Base-by-base conservation (phyloP, 1,140 invertebrate genomes). In the Trichogramma pretiosum region DNA sequence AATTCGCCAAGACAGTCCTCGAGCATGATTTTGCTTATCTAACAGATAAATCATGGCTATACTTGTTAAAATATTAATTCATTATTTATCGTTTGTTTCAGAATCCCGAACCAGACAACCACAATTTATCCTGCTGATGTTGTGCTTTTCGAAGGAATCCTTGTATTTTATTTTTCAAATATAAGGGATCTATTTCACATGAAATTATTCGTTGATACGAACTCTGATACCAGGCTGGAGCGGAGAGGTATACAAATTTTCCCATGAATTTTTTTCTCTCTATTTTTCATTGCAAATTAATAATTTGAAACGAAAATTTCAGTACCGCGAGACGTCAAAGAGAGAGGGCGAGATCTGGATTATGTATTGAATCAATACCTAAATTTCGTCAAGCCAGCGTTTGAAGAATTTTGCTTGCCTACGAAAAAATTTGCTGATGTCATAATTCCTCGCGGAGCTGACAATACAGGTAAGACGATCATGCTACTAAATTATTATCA, bases 401-500 rank as follows among this genome's bases (percentile, higher is more conserved):
- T 99, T 75, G 96, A 99, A 70, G 95, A 99, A 69, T 99, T 99
- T 74, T 99, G 95, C 69, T 79, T 94, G 56, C 96, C 96, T 34
- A 99, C 96, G 1, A 99, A 99, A 73, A 99, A 99, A 70, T 98
- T 97, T 78, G 96, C 95, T 41, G 96, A 99, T 76, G 91, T 99
- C 23, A 98, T 99, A 55, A 98, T 99, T 71, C 96, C 96, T 10
- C 77, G 94, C 55, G 93, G 93, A 52, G 93, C 93, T 26, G 94
- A 98, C 65, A 98, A 98, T 65, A 84, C 81, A 74, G 91, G 92
- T 94, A 73, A 83, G 76, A 53, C 13, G 23, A n/a, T n/a, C n/a
- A n/a, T n/a, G n/a, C n/a, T n/a, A n/a, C n/a, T n/a, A n/a, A n/a
- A n/a, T n/a, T n/a, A n/a, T n/a, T n/a, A n/a, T n/a, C n/a, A n/a